phyloP scores from a whole-genome alignment of 2,888 invertebrate species.

The Rugalucina vietnamica region DNA sequence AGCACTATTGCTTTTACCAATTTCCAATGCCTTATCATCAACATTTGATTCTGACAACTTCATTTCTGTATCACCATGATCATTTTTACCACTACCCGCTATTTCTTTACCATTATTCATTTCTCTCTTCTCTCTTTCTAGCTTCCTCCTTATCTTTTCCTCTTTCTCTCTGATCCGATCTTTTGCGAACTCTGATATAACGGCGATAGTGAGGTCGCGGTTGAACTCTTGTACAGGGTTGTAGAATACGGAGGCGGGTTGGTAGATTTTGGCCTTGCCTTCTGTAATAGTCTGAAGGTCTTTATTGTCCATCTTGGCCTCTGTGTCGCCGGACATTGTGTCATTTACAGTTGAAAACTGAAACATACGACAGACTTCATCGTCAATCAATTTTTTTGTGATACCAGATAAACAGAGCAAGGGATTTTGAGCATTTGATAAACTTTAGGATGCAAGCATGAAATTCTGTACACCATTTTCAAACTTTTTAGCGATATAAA shows the following conservation, averaged over 20 bases:
- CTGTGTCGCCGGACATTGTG: not conserved
- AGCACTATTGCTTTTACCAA: not conserved
- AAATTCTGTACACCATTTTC: too few relatives aligned
- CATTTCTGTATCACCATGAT: too few relatives aligned
- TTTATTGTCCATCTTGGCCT: not conserved
- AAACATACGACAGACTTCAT: too few relatives aligned
- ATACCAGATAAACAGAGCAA: too few relatives aligned
- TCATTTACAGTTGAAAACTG: too few relatives aligned
- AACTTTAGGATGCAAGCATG: too few relatives aligned
- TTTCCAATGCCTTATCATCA: too few relatives aligned
- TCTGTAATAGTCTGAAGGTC: conserved; percentile 85
- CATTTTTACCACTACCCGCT: not conserved
- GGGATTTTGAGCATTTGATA: too few relatives aligned
- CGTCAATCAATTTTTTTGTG: too few relatives aligned
- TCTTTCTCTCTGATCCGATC: conserved; percentile 53
- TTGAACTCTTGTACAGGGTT: conserved; percentile 98
- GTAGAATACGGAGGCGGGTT: conserved; percentile 93
- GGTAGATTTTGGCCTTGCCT: conserved; percentile 91
- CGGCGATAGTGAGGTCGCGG: conserved; percentile 90
- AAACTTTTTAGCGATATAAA: too few relatives aligned
- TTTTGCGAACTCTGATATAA: conserved; percentile 77
- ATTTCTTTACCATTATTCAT: not conserved
- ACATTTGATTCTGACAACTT: not conserved
- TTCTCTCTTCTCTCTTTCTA: conserved; percentile 23
- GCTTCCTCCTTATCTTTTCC: conserved; percentile 42